Evolutionary conservation across 2,888 invertebrate species (phyloP).

Genomic region (Cheilosia vernalis): DNA sequence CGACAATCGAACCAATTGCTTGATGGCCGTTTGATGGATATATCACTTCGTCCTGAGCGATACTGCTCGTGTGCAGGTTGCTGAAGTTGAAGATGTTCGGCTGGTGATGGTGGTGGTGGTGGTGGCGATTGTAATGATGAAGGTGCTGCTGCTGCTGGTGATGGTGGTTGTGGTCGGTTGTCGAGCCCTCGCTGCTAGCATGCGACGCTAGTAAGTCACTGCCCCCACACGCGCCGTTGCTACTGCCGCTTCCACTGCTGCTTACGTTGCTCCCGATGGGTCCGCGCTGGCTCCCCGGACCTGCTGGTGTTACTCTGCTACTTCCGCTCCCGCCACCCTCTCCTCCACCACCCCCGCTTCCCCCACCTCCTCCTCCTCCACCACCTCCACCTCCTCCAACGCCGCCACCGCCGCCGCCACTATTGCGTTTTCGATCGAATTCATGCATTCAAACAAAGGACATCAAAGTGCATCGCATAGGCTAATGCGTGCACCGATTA

Average conservation of each 20-base stretch:
- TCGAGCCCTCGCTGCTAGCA: conserved; percentile 77
- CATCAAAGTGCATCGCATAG: conserved; percentile 68
- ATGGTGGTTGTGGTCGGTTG: conserved; percentile 29
- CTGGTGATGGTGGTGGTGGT: conserved; percentile 59
- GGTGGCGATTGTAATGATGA: conserved; percentile 2
- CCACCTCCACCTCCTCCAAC: conserved; percentile 48
- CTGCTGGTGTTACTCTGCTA: too few relatives aligned
- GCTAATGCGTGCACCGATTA: conserved; percentile 29
- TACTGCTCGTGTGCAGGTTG: conserved; percentile 32
- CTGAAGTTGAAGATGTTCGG: conserved; percentile 78
- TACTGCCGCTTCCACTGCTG: conserved; percentile 26
- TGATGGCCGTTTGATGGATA: conserved; percentile 18
- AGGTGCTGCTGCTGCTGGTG: conserved; percentile 33
- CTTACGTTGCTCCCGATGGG: conserved; percentile 32
- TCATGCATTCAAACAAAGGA: conserved; percentile 69
- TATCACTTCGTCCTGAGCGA: conserved; percentile 5
- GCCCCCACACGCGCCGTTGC: conserved; percentile 48
- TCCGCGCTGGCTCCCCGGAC: conserved; percentile 24
- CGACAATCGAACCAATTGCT: conserved; percentile 54
- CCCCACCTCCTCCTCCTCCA: conserved; percentile 35
- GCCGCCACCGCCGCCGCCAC: conserved; percentile 76
- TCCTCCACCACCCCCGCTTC: conserved; percentile 45
- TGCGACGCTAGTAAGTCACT: conserved; percentile 78
- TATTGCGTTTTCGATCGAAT: conserved; percentile 76
- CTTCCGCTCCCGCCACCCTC: conserved; percentile 18